phyloP scores from a whole-genome alignment of 2,888 invertebrate species.

The Sphaerophoria taeniata region DNA sequence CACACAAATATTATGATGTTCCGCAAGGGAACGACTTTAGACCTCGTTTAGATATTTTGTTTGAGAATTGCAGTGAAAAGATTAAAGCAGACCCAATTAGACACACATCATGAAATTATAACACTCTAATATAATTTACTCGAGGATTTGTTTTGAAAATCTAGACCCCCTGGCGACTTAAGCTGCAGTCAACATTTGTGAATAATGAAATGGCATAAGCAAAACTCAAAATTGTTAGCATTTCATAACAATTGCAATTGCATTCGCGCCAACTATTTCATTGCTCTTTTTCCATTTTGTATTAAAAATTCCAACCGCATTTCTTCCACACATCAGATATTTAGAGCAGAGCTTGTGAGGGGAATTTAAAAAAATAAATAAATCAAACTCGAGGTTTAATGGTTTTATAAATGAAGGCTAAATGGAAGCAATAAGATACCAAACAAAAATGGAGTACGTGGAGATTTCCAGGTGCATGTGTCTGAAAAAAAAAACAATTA shows the following conservation, averaged over 20 bases:
- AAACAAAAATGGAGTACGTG: constrained; percentile 24
- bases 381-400: constrained; percentile 43
- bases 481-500: background rate
- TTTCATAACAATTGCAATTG: constrained; percentile 42
- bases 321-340: constrained; percentile 56
- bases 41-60: too few species aligned
- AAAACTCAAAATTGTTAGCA: constrained; percentile 15
- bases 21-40: too few species aligned
- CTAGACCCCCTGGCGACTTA: background rate
- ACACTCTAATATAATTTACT: too few species aligned
- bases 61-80: too few species aligned
- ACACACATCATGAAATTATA: too few species aligned
- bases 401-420: background rate
- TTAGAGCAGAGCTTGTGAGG: constrained; percentile 52
- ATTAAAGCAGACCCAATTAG: too few species aligned
- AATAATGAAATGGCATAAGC: background rate
- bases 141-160: too few species aligned
- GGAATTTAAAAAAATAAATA: constrained; percentile 59
- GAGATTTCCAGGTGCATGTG: constrained; percentile 31
- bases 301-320: constrained; percentile 56
- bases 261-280: constrained; percentile 24
- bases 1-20: too few species aligned
- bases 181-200: background rate
- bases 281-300: background rate
- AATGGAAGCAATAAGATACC: background rate